Percentiles rank a stretch among this genome's conserved stretches.
phyloP scores from a whole-genome alignment of 2,113 vertebrate species.

The Rhabdornis inornatus region DNA sequence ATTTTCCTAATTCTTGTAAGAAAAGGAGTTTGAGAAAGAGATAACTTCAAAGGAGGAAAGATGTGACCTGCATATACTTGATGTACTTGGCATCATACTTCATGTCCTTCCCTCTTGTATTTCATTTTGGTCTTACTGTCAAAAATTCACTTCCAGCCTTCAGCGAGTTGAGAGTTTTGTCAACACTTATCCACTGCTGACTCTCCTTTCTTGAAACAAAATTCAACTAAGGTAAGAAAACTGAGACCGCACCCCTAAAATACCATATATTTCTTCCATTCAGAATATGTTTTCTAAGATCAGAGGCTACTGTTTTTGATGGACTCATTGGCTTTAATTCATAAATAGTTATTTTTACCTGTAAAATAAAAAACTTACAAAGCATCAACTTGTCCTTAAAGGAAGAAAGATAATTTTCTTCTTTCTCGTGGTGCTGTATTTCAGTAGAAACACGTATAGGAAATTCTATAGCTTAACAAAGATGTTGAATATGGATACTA shows the following conservation, averaged over 20 bases:
- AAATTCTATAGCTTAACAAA: not conserved
- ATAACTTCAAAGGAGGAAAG: not conserved
- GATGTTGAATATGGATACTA: not conserved
- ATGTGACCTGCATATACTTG: not conserved
- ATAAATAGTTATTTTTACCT: not conserved
- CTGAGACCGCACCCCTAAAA: too few species aligned
- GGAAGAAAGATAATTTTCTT: not conserved
- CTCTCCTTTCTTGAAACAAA: not conserved
- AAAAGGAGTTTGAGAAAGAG: not conserved
- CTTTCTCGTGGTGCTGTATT: not conserved
- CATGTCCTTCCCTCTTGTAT: not conserved
- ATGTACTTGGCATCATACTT: not conserved
- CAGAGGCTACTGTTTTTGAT: rapidly evolving
- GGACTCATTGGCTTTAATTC: not conserved
- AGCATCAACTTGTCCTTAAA: not conserved
- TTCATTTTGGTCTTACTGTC: not conserved
- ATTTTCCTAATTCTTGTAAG: not conserved
- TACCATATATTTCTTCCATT: not conserved
- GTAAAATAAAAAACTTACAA: not conserved
- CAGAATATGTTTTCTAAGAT: not conserved
- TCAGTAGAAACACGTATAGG: not conserved
- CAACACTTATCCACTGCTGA: not conserved
- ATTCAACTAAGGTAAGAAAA: not conserved
- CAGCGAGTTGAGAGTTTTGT: not conserved
- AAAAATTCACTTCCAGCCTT: not conserved